Evolutionary conservation across 2,888 invertebrate genomes (phyloP).

Genomic region (Neoscelio sp.): DNA sequence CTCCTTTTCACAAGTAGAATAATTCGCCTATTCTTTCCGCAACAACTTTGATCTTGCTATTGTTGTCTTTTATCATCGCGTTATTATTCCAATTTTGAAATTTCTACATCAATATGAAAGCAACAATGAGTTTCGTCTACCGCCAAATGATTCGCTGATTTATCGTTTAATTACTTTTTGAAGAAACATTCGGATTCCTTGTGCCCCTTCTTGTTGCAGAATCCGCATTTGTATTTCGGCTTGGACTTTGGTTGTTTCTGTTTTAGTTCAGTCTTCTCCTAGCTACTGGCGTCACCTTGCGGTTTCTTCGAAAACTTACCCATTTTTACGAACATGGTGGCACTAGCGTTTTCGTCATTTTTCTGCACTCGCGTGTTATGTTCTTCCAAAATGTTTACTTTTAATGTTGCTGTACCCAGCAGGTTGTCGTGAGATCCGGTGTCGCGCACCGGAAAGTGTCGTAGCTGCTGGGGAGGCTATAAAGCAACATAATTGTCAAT

Average conservation of each 20-base stretch:
- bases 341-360: background rate
- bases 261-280: background rate
- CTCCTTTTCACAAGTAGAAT: background rate
- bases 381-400: slow-evolving; percentile 38
- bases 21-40: slow-evolving; percentile 6
- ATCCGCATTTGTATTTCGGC: slow-evolving; percentile 15
- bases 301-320: background rate
- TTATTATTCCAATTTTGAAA: background rate
- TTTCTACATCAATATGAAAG: background rate
- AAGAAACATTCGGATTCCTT: slow-evolving; percentile 17
- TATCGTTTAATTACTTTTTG: background rate
- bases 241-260: background rate
- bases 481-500: slow-evolving; percentile 3
- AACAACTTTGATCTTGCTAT: background rate
- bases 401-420: slow-evolving; percentile 34
- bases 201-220: slow-evolving; percentile 12
- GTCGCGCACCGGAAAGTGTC: slow-evolving; percentile 48
- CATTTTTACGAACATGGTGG: background rate
- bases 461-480: slow-evolving; percentile 8
- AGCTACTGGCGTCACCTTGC: background rate
- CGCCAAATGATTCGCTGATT: background rate
- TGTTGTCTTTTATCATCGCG: background rate
- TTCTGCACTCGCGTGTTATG: slow-evolving; percentile 5
- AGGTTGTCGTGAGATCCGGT: slow-evolving; percentile 54
- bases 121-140: background rate